Base-by-base conservation (phyloP, 2,113 vertebrate species). In the Lagopus leucura region DNA sequence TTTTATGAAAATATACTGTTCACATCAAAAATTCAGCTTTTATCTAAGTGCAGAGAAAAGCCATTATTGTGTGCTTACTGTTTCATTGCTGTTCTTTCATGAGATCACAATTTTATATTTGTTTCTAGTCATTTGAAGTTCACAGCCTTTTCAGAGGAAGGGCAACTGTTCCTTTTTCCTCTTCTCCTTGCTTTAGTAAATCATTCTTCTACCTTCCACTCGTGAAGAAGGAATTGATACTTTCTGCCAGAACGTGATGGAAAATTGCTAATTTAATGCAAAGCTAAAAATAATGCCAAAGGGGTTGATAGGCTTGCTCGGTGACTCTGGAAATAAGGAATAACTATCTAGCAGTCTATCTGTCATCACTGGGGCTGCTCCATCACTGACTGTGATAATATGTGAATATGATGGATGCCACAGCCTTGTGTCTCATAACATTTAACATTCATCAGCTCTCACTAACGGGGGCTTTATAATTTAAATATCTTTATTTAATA, bases 401-500 rank as follows among this genome's bases (percentile, higher is more conserved):
- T 95, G 96, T 96, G 97, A 94, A 97, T 97, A 97, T 99, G 99
- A 99, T 98, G 98, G 98, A 99, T 99, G 97, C 97, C 82, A 86
- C 93, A 90, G 94, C 92, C 97, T 97, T 96, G 93, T 97, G 95
- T 94, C 96, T 97, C 97, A 92, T 95, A 98, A 97, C 97, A 97
- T 98, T 98, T 98, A 98, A 97, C 97, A 98, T 97, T 96, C 97
- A 98, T 98, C 97, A 98, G 93, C 97, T 97, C 96, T 97, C 97
- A 97, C 97, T 98, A 98, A 98, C 97, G 95, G 97, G 97, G 91
- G 96, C 98, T 98, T 98, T 98, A 98, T 99, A 98, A 98, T 98
- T 98, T 98, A 98, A 98, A 98, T 98, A 98, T 98, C 97, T 96
- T 98, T 98, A 98, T 98, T 98, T 98, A 98, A 98, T 98, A 98